Base-by-base conservation (phyloP, 2,888 invertebrate species). In the Cybosia mesomella region DNA sequence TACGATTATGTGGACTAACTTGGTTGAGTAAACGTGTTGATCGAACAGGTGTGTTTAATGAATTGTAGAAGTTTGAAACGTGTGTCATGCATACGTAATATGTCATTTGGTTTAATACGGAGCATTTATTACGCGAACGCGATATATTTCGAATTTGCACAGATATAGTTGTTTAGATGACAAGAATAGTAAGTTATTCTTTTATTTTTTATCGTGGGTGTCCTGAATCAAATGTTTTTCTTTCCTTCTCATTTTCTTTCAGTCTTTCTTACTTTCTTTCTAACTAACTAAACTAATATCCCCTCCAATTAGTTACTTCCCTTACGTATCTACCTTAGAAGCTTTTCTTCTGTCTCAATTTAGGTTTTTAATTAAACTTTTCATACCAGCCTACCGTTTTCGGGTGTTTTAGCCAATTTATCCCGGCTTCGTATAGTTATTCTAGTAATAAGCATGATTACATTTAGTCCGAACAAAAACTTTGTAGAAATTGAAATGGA, bases 1-100 rank as follows among this genome's bases (percentile, higher is more conserved):
- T 66, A 28, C 65, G 68, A 74, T 80, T 72, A 72, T 63, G 61
- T 70, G 66, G 64, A 53, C 68, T 72, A 79, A 81, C 68, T 76
- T 66, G 62, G 39, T 24, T 49, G 22, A 53, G 64, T 64, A 55
- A 62, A 75, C 67, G 69, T 69, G 68, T 68, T 71, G 53, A 69
- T 72, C 60, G 22, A 65, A 79, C 67, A 68, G 34, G 64, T 64
- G 43, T 68, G 32, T 28, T 64, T 67, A 60, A 78, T 70, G 66
- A 71, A 70, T 61, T 64, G 69, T 49, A n/a, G n/a, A 49, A 49
- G 49, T 49, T 49, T 49, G 49, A 7, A 49, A 49, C 49, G n/a
- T 49, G 49, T n/a, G n/a, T 18, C 49, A 9, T 43, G 13, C 36
- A 43, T 43, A 43, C 43, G 43, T 43, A 43, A 18, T 18, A 4